These are phyloP conservation scores for Mizuhopecten yessoensis DNA, from an alignment of 1,140 invertebrate species.

Conservation along the genomic window DNA sequence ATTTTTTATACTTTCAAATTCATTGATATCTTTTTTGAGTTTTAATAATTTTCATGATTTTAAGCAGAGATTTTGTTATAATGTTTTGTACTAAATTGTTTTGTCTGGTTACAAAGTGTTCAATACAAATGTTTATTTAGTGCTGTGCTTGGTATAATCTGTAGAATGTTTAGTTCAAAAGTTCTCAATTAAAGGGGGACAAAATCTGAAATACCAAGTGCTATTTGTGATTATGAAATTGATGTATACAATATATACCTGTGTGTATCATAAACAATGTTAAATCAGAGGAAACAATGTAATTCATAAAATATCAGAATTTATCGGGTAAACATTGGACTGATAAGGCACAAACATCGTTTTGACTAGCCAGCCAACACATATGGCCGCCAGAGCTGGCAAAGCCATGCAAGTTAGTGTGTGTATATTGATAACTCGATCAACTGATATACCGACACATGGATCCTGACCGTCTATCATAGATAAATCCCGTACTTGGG, in stretches of 20 bases:
- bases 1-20: no score
- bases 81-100: no score
- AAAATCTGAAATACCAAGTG: no score
- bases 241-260: background rate
- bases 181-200: no score
- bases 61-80: no score
- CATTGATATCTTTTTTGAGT: no score
- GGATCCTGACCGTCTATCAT: background rate
- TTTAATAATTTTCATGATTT: no score
- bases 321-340: background rate
- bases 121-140: no score
- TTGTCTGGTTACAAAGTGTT: no score
- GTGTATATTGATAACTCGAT: conserved; percentile 2
- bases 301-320: background rate
- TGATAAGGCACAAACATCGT: background rate
- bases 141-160: no score
- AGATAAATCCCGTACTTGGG: conserved; percentile 23
- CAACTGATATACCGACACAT: background rate
- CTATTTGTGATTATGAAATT: no score
- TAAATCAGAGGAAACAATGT: background rate
- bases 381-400: background rate
- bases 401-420: background rate
- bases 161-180: no score
- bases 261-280: background rate
- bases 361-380: background rate